A percentile compares a stretch with the other conserved stretches of the same genome.
Conservation (phyloP, 2,888 invertebrate genomes). For the Calameuta idolon region DNA sequence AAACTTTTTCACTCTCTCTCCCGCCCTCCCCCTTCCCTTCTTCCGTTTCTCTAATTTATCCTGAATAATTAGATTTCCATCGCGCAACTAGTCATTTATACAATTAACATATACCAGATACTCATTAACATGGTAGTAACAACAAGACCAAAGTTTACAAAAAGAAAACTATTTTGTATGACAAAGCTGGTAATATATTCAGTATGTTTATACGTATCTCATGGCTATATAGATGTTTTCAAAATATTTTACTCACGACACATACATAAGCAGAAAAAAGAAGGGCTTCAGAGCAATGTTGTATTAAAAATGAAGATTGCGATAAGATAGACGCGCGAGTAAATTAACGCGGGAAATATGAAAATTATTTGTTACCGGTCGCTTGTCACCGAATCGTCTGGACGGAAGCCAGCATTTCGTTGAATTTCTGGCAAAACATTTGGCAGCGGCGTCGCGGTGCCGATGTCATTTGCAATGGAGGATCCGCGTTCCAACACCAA, state of each 20-base stretch:
- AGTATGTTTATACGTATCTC: not conserved
- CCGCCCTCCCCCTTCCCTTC: not conserved
- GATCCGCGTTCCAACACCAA: not conserved
- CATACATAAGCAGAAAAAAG: not conserved
- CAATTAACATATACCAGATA: not conserved
- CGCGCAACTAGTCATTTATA: not conserved
- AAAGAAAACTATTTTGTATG: not conserved
- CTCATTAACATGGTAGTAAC: not conserved
- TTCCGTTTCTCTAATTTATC: not conserved
- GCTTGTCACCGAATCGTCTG: not conserved
- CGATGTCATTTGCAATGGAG: not conserved
- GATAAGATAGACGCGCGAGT: not conserved
- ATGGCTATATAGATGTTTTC: not conserved
- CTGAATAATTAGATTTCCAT: not conserved
- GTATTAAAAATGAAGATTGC: not conserved
- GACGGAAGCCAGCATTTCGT: not conserved
- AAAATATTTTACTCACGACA: not conserved
- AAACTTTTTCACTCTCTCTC: not conserved
- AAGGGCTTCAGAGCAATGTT: not conserved
- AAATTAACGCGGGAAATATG: not conserved
- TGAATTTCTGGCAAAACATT: not conserved
- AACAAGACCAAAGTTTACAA: not conserved
- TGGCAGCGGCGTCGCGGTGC: not conserved
- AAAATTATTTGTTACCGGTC: not conserved
- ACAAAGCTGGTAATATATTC: not conserved